Base-by-base conservation (phyloP, 2,797 vertebrate genomes). In the Trichosurus vulpecula region DNA sequence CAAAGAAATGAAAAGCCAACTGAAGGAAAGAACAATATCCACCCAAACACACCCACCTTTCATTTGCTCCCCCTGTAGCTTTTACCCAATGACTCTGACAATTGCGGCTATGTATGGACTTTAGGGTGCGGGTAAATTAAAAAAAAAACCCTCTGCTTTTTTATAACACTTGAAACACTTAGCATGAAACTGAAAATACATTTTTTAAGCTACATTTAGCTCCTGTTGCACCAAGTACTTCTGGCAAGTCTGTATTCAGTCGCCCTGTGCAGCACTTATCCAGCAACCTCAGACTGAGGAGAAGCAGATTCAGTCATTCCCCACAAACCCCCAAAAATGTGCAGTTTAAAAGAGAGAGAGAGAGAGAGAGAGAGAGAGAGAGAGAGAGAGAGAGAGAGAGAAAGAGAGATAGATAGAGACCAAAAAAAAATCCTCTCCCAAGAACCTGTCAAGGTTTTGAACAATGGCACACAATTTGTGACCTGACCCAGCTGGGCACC, bases 1-100 rank as follows among this genome's bases (percentile, higher is more conserved):
- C 92, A 96, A 95, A 97, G 52, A 54, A 96, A 96, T 97, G 97
- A 97, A 91, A 91, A 96, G 57, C 91, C 92, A 10, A 81, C 66
- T 81, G 30, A 95, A 93, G 53, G 66, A 94, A 96, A 93, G 92
- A 52, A 91, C 52, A 91, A 58, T 89, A 25, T 25, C 57, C 35
- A 66, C 61, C 92, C 52, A 93, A 94, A 95, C 6, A 35, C 54
- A 89, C 1, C 16, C 12, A 31, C 91, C 8, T 87, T 97, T 56
- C 52, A 56, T 54, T 58, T 53, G 55, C n/a, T 66, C 57, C 96
- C 58, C 54, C 81, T 53, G 93, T 96, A 9, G 8, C 51, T 92
- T 90, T 57, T 90, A 93, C 27, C 87, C 47, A 96, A 87, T 53
- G 51, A 89, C 52, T 9, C 54, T 22, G 56, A 52, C 4, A 61